phyloP scores from a whole-genome alignment of 1,140 invertebrate species.

The Drosophila dunni region DNA sequence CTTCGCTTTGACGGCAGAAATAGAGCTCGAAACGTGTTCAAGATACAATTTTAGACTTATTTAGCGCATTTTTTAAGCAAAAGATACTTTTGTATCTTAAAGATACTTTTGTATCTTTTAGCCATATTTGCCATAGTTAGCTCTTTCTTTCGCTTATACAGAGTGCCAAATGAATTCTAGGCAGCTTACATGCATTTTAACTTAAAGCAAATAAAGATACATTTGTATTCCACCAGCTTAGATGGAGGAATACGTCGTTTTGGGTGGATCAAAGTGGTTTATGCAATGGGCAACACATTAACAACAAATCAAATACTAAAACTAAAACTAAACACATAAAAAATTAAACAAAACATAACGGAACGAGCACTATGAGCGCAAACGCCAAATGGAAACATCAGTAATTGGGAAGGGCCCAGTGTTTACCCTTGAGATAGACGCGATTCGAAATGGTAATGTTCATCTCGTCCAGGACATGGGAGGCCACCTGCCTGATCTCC shows the following conservation, averaged over 20 bases:
- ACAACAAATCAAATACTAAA: conserved; percentile 10
- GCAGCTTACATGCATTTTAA: too few species aligned
- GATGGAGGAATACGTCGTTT: conserved; percentile 4
- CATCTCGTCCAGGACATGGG: conserved; percentile 88
- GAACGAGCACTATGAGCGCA: not conserved
- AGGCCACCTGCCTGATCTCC: conserved; percentile 92
- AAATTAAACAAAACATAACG: conserved; percentile 16
- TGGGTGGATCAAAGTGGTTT: conserved; percentile 56
- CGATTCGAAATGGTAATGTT: conserved; percentile 86
- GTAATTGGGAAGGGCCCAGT: conserved; percentile 59
- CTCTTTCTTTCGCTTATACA: too few species aligned
- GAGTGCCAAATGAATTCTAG: too few species aligned
- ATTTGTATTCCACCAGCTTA: not conserved
- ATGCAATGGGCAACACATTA: conserved; percentile 31
- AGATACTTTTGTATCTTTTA: conserved; percentile 6
- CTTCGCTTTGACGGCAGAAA: not conserved
- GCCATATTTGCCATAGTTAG: conserved; percentile 4
- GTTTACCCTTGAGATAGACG: conserved; percentile 90
- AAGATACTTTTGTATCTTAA: conserved; percentile 4
- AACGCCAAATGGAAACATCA: not conserved
- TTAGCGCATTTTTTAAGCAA: not conserved
- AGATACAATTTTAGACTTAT: not conserved
- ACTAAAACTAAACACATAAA: conserved; percentile 24
- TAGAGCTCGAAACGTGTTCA: not conserved
- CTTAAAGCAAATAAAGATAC: not conserved